These are phyloP conservation scores for Heliconius nattereri DNA, from an alignment of 1,140 invertebrate genomes.

Conservation along the genomic window DNA sequence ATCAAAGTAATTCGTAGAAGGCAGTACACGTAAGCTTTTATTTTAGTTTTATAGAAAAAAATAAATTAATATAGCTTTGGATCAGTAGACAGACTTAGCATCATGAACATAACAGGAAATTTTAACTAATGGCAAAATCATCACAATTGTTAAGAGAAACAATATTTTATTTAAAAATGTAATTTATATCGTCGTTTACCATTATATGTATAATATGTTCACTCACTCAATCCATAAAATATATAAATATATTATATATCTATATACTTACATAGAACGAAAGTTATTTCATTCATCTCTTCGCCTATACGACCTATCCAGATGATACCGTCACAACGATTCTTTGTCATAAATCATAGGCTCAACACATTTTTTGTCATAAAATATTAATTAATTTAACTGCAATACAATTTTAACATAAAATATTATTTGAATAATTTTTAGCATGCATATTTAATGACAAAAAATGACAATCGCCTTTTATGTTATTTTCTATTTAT, in stretches of 20 bases:
- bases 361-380: conserved; percentile 61
- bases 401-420: neutral
- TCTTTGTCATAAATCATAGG: conserved; percentile 55
- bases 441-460: conserved; percentile 48
- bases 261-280: conserved; percentile 40
- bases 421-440: neutral
- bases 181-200: conserved; percentile 59
- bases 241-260: conserved; percentile 1
- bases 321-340: conserved; percentile 51
- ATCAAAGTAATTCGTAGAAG: conserved; percentile 43
- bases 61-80: conserved; percentile 50
- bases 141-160: conserved; percentile 78
- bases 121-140: conserved; percentile 80
- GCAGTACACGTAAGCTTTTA: conserved; percentile 58
- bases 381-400: conserved; percentile 38
- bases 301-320: conserved; percentile 52
- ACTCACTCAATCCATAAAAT: conserved; percentile 34
- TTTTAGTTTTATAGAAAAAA: conserved; percentile 46
- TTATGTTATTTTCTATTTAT: conserved; percentile 59
- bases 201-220: conserved; percentile 53
- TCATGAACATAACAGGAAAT: conserved; percentile 49
- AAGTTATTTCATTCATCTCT: conserved; percentile 49
- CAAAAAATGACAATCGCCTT: conserved; percentile 62
- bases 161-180: conserved; percentile 56
- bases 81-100: conserved; percentile 56